Conservation (phyloP, 2,888 invertebrate genomes). For the Corythucha ciliata region DNA sequence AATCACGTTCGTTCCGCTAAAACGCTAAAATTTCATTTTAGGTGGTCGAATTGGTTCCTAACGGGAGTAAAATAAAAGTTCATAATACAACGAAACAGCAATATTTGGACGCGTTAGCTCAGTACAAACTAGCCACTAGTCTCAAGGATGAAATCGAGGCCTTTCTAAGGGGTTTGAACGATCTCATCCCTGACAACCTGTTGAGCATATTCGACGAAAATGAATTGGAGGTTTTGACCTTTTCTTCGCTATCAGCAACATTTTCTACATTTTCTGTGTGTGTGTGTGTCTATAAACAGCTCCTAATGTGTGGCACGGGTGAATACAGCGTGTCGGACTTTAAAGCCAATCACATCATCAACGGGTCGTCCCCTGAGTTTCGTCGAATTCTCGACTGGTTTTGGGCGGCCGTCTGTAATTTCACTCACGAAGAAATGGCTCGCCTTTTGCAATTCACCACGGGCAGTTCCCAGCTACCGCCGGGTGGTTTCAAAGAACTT, state of each 20-base stretch:
- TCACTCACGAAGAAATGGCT: constrained; percentile 87
- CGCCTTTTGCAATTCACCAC: constrained; percentile 85
- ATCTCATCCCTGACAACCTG: constrained; percentile 84
- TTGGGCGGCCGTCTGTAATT: constrained; percentile 81
- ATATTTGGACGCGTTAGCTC: constrained; percentile 82
- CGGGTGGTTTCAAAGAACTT: constrained; percentile 81
- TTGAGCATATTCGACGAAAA: constrained; percentile 93
- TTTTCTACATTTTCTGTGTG: too few relatives aligned
- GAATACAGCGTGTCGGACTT: constrained; percentile 86
- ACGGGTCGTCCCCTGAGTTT: constrained; percentile 69
- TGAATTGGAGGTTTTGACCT: constrained; percentile 93
- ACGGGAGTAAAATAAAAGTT: constrained; percentile 63
- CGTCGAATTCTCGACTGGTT: constrained; percentile 79
- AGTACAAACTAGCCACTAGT: constrained; percentile 73
- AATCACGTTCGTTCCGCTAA: too few relatives aligned
- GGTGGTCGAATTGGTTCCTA: constrained; percentile 70
- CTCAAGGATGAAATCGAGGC: constrained; percentile 76
- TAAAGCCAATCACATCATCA: constrained; percentile 76
- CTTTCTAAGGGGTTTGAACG: constrained; percentile 81
- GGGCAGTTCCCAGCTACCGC: constrained; percentile 83
- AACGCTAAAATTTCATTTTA: too few relatives aligned
- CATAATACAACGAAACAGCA: constrained; percentile 64
- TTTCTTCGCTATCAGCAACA: too few relatives aligned
- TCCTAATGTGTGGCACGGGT: constrained; percentile 85
- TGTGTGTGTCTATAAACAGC: too few relatives aligned